Evolutionary conservation across 2,888 invertebrate species (phyloP), one percentile per base, ranked within the genome.

Genomic region (Drosophila meridiana): DNA sequence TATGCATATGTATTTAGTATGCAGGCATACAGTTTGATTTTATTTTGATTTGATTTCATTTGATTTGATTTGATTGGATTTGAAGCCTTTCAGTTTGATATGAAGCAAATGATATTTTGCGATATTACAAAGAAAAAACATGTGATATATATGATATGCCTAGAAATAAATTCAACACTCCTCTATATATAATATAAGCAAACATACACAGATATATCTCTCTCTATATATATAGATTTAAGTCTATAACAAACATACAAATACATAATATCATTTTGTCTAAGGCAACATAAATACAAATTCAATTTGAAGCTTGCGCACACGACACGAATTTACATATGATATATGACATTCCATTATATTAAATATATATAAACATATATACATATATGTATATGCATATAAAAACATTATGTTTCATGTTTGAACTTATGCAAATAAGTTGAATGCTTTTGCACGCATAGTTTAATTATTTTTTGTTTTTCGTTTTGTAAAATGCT

Each of bases 401-500:
- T 73, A 63, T 62, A 62, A 79, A 89, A 89, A 84, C 85, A 82
- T 89, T 69, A 53, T n/a, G 28, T 38, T 63, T 52, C 43, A 65
- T 36, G 32, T 14, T 53, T 64, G n/a, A 62, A 80, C 59, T 65
- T 67, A 61, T 60, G 45, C 55, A 69, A 69, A 50, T 80, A 70
- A 69, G 68, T 81, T 69, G 73, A 64, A 72, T 85, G 82, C 59
- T 69, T 75, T 55, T 40, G 26, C 50, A 67, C 53, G 61, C 50
- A 62, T 63, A 57, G 38, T 67, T 74, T 68, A 67, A 69, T 76
- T 70, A 55, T 72, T 77, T 40, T 72, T 77, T 40, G 69, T 66
- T 66, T 70, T 28, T 50, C 50, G 50, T 50, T 69, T 72, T 73
- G 90, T 91, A 92, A 92, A 92, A 92, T 92, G 92, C 92, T 92